Evolutionary conservation across 2,888 invertebrate genomes (phyloP), one percentile per base, ranked within the genome.

Genomic region (Stenchaetothrips biformis): DNA sequence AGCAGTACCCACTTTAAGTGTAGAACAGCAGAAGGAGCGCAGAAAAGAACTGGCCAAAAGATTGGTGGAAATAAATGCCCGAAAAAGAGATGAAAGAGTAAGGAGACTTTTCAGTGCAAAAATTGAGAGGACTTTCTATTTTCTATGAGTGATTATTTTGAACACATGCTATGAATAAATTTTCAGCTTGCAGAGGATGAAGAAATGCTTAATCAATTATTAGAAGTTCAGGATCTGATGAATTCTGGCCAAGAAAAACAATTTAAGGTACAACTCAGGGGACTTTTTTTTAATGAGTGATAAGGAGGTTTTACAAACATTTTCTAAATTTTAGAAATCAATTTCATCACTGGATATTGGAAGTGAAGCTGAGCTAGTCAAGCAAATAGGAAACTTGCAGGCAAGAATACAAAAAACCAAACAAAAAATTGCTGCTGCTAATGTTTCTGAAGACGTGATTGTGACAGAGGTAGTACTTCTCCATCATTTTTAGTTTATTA

Each of bases 31-130:
- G 86, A 93, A 94, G 85, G 96, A 97, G 85, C 90, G 95, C 82
- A 92, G 96, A 83, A 92, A 93, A 81, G 97, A 97, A 86, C 90
- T 97, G 85, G 95, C 96, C 0, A 89, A 92, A 77, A 89, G 97
- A 47, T 88, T 97, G 80, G 91, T 95, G 79, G 97, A 97, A 87
- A 94, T 97, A 80, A 97, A 97, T 86, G 95, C 95, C 0, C 91
- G 95, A 79, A 94, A 96, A 85, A 89, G 97, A 83, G 94, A 95
- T 84, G 96, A 97, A 86, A 92, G 94, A 85, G 91, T 90, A 84
- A 83, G 83, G 53, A 78, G 48, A 78, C 11, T 79, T 82, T 21
- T 74, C 53, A 0, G 7, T 49, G 8, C 27, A 47, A 37, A 37
- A 37, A 37, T 37, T 37, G 4, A 37, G 37, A 37, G 37, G 37